These are phyloP conservation scores for Acleris laterana DNA, from an alignment of 2,888 invertebrate genomes.

Conservation along the genomic window DNA sequence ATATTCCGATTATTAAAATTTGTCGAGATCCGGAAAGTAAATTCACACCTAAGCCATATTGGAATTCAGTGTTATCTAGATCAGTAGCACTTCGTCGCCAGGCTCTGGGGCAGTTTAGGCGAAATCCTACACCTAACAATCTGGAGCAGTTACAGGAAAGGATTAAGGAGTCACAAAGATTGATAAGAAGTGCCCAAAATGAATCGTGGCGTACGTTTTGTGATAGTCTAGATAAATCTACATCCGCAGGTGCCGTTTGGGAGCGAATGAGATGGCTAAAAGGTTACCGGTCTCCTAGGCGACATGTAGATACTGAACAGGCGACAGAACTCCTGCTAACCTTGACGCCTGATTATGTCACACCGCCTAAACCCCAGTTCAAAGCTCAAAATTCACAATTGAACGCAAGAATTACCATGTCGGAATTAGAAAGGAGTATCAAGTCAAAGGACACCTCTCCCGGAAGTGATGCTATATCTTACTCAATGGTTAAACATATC, in stretches of 20 bases:
- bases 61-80: constrained; percentile 40
- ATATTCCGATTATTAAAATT: too few species aligned
- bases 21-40: too few species aligned
- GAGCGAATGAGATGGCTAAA: constrained; percentile 29
- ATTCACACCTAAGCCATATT: constrained; percentile 34
- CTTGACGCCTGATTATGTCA: constrained; percentile 27
- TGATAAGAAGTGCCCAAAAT: constrained; percentile 36
- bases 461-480: constrained; percentile 1
- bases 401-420: not conserved
- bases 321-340: not conserved
- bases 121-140: constrained; percentile 24
- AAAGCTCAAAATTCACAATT: not conserved
- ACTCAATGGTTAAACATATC: not conserved
- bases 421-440: not conserved
- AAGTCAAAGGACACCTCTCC: constrained; percentile 10
- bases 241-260: constrained; percentile 18
- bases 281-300: constrained; percentile 14
- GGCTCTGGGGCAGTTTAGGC: constrained; percentile 39
- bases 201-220: constrained; percentile 28
- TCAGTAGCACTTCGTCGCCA: constrained; percentile 42
- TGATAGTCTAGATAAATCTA: constrained; percentile 12
- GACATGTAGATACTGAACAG: not conserved
- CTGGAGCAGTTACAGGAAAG: constrained; percentile 32
- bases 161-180: constrained; percentile 21
- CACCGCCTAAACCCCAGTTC: constrained; percentile 1